Percentiles rank a stretch among this genome's conserved stretches.
These are phyloP conservation scores for Callyntrura sp. DNA, from an alignment of 2,888 invertebrate species.

Conservation along the genomic window DNA sequence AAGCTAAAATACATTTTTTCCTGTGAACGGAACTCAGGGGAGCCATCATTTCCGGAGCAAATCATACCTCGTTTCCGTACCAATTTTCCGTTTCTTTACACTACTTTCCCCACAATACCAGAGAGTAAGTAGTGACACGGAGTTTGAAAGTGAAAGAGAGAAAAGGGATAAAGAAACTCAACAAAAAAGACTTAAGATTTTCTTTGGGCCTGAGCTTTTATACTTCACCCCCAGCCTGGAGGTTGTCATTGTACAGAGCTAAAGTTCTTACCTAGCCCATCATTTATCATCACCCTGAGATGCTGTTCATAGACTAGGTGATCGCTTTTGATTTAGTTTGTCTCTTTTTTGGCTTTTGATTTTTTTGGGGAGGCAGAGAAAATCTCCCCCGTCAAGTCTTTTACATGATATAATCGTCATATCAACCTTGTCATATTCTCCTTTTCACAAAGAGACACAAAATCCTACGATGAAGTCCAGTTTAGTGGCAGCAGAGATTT, in stretches of 20 bases:
- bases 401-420: slow-evolving; percentile 22
- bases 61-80: slow-evolving; percentile 61
- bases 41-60: slow-evolving; percentile 40
- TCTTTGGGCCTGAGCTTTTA: background rate
- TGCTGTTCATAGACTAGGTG: no score
- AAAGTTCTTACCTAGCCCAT: no score
- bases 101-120: background rate
- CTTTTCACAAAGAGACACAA: slow-evolving; percentile 42
- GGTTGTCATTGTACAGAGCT: no score
- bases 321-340: slow-evolving; percentile 51
- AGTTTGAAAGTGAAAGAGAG: slow-evolving; percentile 23
- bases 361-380: slow-evolving; percentile 9
- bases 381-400: slow-evolving; percentile 14
- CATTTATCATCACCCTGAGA: no score
- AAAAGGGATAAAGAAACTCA: background rate
- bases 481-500: no score
- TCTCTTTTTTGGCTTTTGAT: slow-evolving; percentile 18
- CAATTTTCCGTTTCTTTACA: slow-evolving; percentile 40
- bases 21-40: background rate
- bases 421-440: slow-evolving; percentile 13
- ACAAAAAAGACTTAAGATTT: background rate
- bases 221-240: slow-evolving; percentile 23
- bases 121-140: no score
- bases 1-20: background rate
- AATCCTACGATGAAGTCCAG: slow-evolving; percentile 65